Evolutionary conservation across 2,888 invertebrate species (phyloP).

Genomic region (Yponomeuta plumbellus): DNA sequence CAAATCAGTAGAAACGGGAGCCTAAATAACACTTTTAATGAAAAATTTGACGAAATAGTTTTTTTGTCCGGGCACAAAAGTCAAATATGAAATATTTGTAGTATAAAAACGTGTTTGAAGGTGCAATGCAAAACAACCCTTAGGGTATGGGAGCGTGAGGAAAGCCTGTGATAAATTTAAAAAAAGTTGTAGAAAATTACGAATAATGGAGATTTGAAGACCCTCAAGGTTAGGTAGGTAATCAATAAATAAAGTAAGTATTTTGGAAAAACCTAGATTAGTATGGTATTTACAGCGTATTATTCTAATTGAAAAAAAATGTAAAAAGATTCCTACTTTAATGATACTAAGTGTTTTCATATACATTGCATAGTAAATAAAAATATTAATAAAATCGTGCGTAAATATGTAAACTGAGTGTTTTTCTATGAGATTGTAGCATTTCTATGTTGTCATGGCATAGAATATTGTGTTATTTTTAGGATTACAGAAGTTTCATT

Average conservation of each 20-base stretch:
- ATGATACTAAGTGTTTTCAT: slow-evolving; percentile 58
- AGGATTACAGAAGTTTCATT: not conserved
- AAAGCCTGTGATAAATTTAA: slow-evolving; percentile 71
- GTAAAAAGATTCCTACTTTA: slow-evolving; percentile 34
- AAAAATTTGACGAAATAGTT: too few relatives aligned
- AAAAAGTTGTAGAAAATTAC: slow-evolving; percentile 41
- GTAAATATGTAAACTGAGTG: slow-evolving; percentile 31
- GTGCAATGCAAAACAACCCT: slow-evolving; percentile 61
- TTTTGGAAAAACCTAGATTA: slow-evolving; percentile 19
- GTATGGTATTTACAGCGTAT: slow-evolving; percentile 43
- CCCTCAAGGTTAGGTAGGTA: not conserved
- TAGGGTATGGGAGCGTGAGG: slow-evolving; percentile 55
- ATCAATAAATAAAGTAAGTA: not conserved
- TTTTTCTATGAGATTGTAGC: slow-evolving; percentile 49
- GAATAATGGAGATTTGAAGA: slow-evolving; percentile 22
- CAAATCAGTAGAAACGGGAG: too few relatives aligned
- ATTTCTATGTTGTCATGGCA: slow-evolving; percentile 32
- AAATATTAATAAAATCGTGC: slow-evolving; percentile 34
- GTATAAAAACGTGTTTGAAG: slow-evolving; percentile 29
- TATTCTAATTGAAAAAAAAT: slow-evolving; percentile 30
- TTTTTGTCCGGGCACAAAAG: too few relatives aligned
- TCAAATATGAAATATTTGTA: not conserved
- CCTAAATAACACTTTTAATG: too few relatives aligned
- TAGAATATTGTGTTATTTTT: slow-evolving; percentile 20
- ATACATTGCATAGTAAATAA: slow-evolving; percentile 37